Base-by-base conservation (phyloP, 2,797 vertebrate genomes). In the Poecilia velifera region DNA sequence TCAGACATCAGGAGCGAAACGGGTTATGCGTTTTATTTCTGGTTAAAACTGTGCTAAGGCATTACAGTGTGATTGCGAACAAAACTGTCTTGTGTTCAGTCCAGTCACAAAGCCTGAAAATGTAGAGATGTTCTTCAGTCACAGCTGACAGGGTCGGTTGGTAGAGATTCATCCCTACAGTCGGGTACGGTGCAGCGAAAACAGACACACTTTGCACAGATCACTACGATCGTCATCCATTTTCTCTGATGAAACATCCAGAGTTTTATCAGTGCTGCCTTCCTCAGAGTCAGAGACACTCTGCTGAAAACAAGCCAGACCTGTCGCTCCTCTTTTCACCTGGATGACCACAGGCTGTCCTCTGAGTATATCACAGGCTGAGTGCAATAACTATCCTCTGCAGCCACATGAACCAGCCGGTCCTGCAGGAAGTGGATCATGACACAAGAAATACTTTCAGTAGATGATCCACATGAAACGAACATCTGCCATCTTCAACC, bases 391-490 rank as follows among this genome's bases (percentile, higher is more conserved):
- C 77, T 22, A 66, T 76, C 78, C 68, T 68, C 53, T 57, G 77
- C 79, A 82, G 84, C 89, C 81, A 86, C 83, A 86, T 84, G 87
- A 88, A 82, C 68, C 43, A 57, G 57, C 68, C 79, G 53, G 43
- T 74, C 62, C 72, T 66, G 72, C 76, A 45, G 76, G 74, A 43
- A 76, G 57, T 59, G 41, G 49, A 84, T 84, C 53, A 71, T 49
- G 66, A 36, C 64, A 81, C 76, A 78, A 83, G 53, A 74, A 18
- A 45, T 3, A 73, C 53, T 46, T 74, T 73, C 76, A 73, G 55
- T 76, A 43, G 78, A 74, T 13, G 6, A 31, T 72, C 77, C 53
- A 74, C 45, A 72, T 22, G 49, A 28, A 74, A 16, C 41, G 76
- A 86, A 81, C 86, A 83, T 87, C 86, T 87, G 86, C 82, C 82